Conservation (phyloP, 2,113 vertebrate genomes). For the Ceratotherium simum region DNA sequence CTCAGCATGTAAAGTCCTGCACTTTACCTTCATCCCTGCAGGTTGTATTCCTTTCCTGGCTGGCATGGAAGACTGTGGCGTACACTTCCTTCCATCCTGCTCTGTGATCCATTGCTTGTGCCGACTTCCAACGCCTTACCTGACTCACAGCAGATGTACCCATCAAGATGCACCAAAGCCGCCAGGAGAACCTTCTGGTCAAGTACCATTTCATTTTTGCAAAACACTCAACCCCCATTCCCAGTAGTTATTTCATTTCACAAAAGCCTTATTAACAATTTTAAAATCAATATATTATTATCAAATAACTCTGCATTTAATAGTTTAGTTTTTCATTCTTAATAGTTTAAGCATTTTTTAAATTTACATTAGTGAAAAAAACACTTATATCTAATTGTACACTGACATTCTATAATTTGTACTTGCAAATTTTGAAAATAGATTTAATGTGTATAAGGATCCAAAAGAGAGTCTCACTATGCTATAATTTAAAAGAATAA, state of each 20-base stretch:
- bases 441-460: conserved; percentile 9
- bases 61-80: accelerated
- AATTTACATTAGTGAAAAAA: conserved; percentile 19
- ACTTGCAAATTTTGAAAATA: conserved; percentile 13
- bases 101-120: neutral
- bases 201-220: neutral
- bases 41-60: neutral
- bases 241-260: neutral
- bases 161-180: neutral
- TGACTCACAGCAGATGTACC: neutral
- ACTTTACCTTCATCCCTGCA: neutral
- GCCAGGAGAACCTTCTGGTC: neutral
- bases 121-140: neutral
- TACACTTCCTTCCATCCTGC: neutral
- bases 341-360: neutral
- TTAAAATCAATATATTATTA: neutral
- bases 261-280: neutral
- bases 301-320: neutral
- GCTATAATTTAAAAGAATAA: neutral
- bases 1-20: neutral
- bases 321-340: conserved; percentile 17
- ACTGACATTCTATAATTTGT: conserved; percentile 44
- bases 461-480: neutral
- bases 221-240: neutral
- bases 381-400: conserved; percentile 18